phyloP scores from a whole-genome alignment of 2,888 invertebrate species.

The Lepidocyrtinus sp. region DNA sequence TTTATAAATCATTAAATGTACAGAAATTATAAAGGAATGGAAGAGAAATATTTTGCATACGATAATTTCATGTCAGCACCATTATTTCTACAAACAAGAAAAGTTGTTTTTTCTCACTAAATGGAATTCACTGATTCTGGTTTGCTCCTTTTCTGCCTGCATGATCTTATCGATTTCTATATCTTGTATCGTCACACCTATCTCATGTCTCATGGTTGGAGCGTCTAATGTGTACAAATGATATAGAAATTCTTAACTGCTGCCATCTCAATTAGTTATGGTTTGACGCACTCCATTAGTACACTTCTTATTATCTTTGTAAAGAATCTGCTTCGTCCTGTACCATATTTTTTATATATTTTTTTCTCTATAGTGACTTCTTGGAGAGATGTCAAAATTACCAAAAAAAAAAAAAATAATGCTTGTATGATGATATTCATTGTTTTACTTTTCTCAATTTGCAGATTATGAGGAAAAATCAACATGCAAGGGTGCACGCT shows the following conservation, averaged over 20 bases:
- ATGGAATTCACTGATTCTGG: neutral
- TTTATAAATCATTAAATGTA: too few species aligned
- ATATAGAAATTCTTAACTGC: too few species aligned
- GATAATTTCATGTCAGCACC: neutral
- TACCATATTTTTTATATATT: too few species aligned
- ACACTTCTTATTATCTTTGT: slow-evolving; percentile 39
- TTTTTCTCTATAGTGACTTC: slow-evolving; percentile 18
- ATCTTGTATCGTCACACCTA: neutral
- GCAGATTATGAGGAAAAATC: too few species aligned
- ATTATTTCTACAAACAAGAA: slow-evolving; percentile 34
- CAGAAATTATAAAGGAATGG: too few species aligned
- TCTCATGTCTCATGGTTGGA: slow-evolving; percentile 1
- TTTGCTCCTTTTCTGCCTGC: neutral
- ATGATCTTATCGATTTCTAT: neutral
- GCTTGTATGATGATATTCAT: too few species aligned
- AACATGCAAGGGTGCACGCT: too few species aligned
- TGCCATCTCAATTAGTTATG: slow-evolving; percentile 55
- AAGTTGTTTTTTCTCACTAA: slow-evolving; percentile 12
- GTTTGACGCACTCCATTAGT: slow-evolving; percentile 55
- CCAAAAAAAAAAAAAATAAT: too few species aligned
- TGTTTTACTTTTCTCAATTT: too few species aligned
- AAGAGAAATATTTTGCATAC: slow-evolving; percentile 24
- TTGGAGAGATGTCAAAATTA: slow-evolving; percentile 52
- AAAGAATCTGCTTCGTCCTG: slow-evolving; percentile 30
- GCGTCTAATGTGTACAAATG: too few species aligned